Percentiles rank a stretch among this genome's conserved stretches.
These are phyloP conservation scores for Tinamus guttatus DNA, from an alignment of 2,113 vertebrate species.

Conservation along the genomic window DNA sequence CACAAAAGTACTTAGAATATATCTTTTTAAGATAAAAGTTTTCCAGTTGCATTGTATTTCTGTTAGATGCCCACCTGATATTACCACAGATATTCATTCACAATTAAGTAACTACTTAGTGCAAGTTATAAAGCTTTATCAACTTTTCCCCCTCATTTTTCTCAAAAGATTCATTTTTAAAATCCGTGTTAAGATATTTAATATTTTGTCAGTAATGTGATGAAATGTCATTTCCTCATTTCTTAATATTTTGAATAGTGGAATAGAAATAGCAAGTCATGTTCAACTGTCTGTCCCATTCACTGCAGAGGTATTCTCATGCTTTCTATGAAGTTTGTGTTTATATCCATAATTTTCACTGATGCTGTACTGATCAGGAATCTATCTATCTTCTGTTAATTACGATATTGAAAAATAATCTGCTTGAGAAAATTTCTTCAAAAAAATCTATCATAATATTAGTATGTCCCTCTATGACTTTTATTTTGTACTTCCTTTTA, in stretches of 20 bases:
- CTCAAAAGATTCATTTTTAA: not conserved
- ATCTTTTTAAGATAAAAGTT: not conserved
- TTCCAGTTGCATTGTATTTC: not conserved
- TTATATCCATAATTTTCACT: conserved; percentile 6
- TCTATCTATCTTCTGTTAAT: not conserved
- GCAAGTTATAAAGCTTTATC: not conserved
- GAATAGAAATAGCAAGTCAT: not conserved
- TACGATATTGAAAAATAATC: not conserved
- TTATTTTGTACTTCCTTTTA: not conserved
- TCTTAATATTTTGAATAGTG: conserved; percentile 31
- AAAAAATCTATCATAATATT: not conserved
- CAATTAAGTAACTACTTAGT: not conserved
- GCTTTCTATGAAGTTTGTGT: not conserved
- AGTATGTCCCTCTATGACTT: not conserved
- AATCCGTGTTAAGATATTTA: not conserved
- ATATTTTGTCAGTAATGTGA: conserved; percentile 15
- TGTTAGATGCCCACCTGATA: not conserved
- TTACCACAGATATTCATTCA: not conserved
- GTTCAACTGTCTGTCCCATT: not conserved
- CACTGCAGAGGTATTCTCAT: not conserved
- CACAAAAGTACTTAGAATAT: not conserved
- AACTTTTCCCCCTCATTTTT: not conserved
- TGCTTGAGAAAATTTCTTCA: not conserved
- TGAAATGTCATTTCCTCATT: not conserved
- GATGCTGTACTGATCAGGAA: not conserved